These are phyloP conservation scores for Patella vulgata DNA, from an alignment of 1,140 invertebrate genomes.

Conservation along the genomic window DNA sequence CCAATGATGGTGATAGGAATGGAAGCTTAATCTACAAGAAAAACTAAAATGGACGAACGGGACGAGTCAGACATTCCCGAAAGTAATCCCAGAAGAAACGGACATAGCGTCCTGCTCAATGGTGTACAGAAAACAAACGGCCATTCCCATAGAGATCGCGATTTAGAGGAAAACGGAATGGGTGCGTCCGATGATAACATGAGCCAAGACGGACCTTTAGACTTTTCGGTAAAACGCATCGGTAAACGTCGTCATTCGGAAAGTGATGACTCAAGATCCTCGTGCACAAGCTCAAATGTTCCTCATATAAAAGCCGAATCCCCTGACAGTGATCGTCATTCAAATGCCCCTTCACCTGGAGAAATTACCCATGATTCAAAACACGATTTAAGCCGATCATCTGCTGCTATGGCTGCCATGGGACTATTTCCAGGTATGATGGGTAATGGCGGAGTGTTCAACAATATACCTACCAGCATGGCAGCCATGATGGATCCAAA, in stretches of 20 bases:
- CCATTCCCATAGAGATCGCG: no score
- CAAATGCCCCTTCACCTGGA: slow-evolving; percentile 40
- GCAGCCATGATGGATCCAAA: not conserved
- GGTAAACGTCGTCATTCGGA: slow-evolving; percentile 19
- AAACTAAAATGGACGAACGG: no score
- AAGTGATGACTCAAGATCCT: slow-evolving; percentile 28
- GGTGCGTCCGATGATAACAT: not conserved
- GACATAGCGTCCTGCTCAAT: no score
- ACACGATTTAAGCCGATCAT: slow-evolving; percentile 17
- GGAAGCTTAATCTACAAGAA: no score
- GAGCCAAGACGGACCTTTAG: slow-evolving; percentile 37
- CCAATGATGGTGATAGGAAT: no score
- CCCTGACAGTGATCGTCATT: not conserved
- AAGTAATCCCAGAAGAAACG: no score
- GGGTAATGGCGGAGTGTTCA: slow-evolving; percentile 5
- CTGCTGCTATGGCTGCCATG: slow-evolving; percentile 21
- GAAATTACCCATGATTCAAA: slow-evolving; percentile 30
- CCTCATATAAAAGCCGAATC: slow-evolving; percentile 5
- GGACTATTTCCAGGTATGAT: slow-evolving; percentile 17
- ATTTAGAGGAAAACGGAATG: no score
- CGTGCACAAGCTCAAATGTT: slow-evolving; percentile 19
- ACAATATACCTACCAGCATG: not conserved
- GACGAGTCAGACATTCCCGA: no score
- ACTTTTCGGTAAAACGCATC: slow-evolving; percentile 39
- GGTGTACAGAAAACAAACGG: no score